Evolutionary conservation across 2,888 invertebrate genomes (phyloP).

Genomic region (Callinectes sapidus): DNA sequence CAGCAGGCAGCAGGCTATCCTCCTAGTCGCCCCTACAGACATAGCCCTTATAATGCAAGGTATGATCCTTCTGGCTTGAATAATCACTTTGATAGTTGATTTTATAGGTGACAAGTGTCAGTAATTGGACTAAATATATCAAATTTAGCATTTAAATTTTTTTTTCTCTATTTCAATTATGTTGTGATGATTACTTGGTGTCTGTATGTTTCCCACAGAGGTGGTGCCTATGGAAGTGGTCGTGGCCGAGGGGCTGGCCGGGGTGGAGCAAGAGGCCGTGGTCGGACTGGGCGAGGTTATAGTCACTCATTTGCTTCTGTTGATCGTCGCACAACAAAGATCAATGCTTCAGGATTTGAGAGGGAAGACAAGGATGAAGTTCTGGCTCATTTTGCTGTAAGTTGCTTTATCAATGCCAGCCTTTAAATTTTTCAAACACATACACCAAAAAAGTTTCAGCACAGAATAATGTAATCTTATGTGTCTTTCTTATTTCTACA

Average conservation of each 20-base stretch:
- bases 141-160: not conserved
- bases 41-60: slow-evolving; percentile 41
- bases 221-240: slow-evolving; percentile 42
- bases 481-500: not conserved
- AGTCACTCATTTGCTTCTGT: slow-evolving; percentile 77
- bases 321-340: slow-evolving; percentile 90
- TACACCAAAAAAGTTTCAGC: not conserved
- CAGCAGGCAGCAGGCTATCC: slow-evolving; percentile 59
- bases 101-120: not conserved
- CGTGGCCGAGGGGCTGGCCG: slow-evolving; percentile 61
- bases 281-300: slow-evolving; percentile 52
- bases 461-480: not conserved
- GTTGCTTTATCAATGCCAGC: slow-evolving; percentile 74
- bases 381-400: slow-evolving; percentile 89
- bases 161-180: not conserved
- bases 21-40: slow-evolving; percentile 45
- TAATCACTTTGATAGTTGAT: not conserved
- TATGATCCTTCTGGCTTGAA: not conserved
- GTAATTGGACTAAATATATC: not conserved
- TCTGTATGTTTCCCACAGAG: slow-evolving; percentile 44
- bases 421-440: not conserved
- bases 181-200: not conserved
- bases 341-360: slow-evolving; percentile 91
- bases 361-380: slow-evolving; percentile 88
- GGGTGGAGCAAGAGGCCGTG: slow-evolving; percentile 52